Conservation (phyloP, 2,797 vertebrate species). For the Scomberomorus guttatus region DNA sequence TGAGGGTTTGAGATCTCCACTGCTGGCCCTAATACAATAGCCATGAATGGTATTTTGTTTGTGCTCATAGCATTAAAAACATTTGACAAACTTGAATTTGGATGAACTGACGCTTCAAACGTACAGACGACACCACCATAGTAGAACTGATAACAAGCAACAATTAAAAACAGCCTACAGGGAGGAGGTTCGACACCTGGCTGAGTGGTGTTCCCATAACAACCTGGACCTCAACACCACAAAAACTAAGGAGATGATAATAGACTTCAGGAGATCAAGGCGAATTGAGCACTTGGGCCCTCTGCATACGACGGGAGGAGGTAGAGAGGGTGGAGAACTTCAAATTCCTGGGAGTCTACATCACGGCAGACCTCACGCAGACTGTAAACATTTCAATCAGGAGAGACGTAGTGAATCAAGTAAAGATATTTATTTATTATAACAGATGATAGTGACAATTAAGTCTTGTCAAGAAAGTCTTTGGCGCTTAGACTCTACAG, state of each 20-base stretch:
- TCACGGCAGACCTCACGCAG: too few species aligned
- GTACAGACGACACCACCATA: too few species aligned
- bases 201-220: background rate
- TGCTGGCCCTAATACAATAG: background rate
- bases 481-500: too few species aligned
- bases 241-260: background rate
- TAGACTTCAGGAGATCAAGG: background rate
- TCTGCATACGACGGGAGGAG: background rate
- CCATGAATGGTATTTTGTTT: background rate
- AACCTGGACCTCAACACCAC: slow-evolving; percentile 2
- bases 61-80: background rate
- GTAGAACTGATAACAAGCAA: too few species aligned
- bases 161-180: background rate
- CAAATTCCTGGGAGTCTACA: too few species aligned
- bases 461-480: too few species aligned
- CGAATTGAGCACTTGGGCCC: background rate
- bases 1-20: background rate
- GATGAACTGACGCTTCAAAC: background rate
- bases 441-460: too few species aligned
- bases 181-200: background rate
- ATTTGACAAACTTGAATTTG: background rate
- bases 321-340: background rate
- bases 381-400: too few species aligned
- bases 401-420: too few species aligned
- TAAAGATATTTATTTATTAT: too few species aligned